phyloP scores from a whole-genome alignment of 2,797 vertebrate genomes.

The Xenentodon cancila region DNA sequence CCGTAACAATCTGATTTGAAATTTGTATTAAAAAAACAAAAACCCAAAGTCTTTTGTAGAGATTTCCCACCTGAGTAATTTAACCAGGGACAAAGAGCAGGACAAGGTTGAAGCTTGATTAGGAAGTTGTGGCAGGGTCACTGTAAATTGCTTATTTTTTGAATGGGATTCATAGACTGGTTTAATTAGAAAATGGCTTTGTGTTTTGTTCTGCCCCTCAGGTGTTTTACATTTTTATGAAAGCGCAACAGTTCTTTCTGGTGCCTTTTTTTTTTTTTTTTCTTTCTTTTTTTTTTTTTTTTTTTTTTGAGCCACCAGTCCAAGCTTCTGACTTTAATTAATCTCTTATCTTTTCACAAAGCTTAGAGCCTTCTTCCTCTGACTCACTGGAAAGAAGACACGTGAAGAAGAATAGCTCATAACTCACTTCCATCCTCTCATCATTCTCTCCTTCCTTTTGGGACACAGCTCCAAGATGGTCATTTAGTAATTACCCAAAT shows the following conservation, averaged over 20 bases:
- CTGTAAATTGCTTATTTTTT: constrained; percentile 40
- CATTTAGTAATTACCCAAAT: constrained; percentile 54
- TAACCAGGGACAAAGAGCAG: constrained; percentile 16
- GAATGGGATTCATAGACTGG: constrained; percentile 47
- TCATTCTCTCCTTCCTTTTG: constrained; percentile 32
- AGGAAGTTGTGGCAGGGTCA: constrained; percentile 33
- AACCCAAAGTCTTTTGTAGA: constrained; percentile 3
- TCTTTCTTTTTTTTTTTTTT: not conserved
- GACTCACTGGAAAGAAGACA: constrained; percentile 45
- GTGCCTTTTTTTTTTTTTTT: constrained; percentile 46
- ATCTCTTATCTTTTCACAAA: constrained; percentile 68
- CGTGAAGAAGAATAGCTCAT: constrained; percentile 47
- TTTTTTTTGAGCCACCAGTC: constrained; percentile 42
- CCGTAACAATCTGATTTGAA: not conserved
- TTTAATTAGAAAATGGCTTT: constrained; percentile 62
- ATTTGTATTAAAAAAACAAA: not conserved
- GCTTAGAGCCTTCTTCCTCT: constrained; percentile 52
- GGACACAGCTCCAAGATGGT: constrained; percentile 34
- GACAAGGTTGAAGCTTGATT: constrained; percentile 9
- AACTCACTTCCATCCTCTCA: constrained; percentile 44
- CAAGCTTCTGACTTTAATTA: constrained; percentile 76
- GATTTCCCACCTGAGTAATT: constrained; percentile 38
- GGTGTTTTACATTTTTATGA: constrained; percentile 74
- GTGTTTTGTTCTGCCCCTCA: constrained; percentile 57
- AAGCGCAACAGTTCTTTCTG: constrained; percentile 44